Conservation (phyloP, 2,797 vertebrate genomes). For the Gobionotothen gibberifrons region DNA sequence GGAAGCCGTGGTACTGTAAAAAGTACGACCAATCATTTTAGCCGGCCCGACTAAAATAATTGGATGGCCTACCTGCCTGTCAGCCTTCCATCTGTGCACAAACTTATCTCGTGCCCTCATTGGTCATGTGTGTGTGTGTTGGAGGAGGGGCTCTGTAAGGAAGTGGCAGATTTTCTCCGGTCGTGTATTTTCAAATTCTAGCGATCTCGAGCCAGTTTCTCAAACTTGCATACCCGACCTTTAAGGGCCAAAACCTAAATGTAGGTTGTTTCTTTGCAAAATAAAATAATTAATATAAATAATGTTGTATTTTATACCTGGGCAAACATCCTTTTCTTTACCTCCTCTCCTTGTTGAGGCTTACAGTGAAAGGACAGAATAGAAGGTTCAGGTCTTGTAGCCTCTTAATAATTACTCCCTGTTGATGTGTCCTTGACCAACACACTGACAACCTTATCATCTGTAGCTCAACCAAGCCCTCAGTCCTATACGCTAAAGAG, state of each 20-base stretch:
- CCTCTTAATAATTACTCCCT: conserved; percentile 11
- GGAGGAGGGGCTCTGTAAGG: no score
- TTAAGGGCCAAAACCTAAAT: conserved; percentile 6
- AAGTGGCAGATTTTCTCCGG: no score
- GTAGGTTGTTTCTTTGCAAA: neutral
- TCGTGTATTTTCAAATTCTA: no score
- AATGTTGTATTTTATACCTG: neutral
- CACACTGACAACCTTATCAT: neutral
- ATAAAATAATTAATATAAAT: neutral
- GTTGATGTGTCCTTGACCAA: conserved; percentile 29
- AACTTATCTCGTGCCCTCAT: no score
- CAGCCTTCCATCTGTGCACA: no score
- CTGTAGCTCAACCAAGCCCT: neutral
- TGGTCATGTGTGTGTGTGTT: no score
- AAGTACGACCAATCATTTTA: no score
- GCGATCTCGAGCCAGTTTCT: no score
- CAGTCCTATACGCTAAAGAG: neutral
- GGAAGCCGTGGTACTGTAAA: no score
- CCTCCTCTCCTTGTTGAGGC: conserved; percentile 4
- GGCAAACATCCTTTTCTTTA: neutral
- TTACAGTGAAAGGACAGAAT: neutral
- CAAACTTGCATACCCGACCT: no score
- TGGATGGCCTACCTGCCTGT: no score
- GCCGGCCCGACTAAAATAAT: no score
- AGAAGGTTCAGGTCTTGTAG: neutral